Conservation (phyloP, 1,140 invertebrate species). For the Lerema accius region DNA sequence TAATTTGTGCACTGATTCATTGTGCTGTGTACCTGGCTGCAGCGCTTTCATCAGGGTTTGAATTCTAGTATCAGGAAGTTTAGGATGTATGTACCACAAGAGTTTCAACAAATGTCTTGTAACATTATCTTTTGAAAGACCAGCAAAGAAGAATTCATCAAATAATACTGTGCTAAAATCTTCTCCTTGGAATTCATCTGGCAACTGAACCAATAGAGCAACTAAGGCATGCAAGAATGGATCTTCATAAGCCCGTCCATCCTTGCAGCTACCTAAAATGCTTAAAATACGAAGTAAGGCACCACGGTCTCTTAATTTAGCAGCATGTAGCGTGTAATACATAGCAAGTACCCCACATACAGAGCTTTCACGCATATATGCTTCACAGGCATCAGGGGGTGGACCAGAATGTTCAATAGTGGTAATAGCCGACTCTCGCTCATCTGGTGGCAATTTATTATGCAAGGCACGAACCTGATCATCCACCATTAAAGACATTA, state of each 20-base stretch:
- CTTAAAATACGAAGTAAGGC: constrained; percentile 94
- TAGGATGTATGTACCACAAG: constrained; percentile 95
- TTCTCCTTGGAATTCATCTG: constrained; percentile 96
- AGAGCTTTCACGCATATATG: constrained; percentile 94
- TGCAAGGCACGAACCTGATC: constrained; percentile 96
- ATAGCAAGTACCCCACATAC: constrained; percentile 96
- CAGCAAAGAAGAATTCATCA: constrained; percentile 97
- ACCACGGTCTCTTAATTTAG: constrained; percentile 91
- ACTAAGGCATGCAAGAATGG: constrained; percentile 97
- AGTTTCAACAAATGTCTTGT: constrained; percentile 96
- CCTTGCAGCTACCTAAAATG: constrained; percentile 94
- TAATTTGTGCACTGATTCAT: constrained; percentile 92
- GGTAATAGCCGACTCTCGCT: constrained; percentile 95
- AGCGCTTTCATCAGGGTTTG: constrained; percentile 94
- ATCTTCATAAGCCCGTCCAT: constrained; percentile 96
- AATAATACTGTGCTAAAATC: constrained; percentile 98
- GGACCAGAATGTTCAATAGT: constrained; percentile 97
- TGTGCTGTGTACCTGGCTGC: constrained; percentile 92
- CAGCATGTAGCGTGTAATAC: constrained; percentile 96
- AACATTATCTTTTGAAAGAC: constrained; percentile 94
- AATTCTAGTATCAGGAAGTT: constrained; percentile 90
- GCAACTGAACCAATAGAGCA: constrained; percentile 93
- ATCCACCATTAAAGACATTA: constrained; percentile 98
- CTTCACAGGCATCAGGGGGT: constrained; percentile 95
- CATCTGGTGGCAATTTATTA: constrained; percentile 95